Conservation (phyloP, 2,113 vertebrate species). For the Tichodroma muraria region DNA sequence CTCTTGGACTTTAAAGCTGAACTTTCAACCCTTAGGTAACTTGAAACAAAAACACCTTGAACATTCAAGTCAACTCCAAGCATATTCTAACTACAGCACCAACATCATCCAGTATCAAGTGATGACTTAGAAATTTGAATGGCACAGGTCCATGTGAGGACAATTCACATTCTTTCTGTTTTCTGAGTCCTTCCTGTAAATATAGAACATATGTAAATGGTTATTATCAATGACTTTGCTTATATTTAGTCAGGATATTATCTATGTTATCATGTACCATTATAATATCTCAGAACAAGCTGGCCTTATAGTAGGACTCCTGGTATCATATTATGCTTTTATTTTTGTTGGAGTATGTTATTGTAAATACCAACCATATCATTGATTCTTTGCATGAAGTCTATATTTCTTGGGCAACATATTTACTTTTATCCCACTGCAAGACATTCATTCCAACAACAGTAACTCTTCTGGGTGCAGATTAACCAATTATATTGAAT, state of each 20-base stretch:
- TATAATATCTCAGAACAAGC: not conserved
- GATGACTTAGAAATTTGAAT: not conserved
- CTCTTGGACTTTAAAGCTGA: not conserved
- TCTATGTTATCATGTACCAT: not conserved
- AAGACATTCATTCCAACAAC: not conserved
- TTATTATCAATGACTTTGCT: not conserved
- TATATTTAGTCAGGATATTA: not conserved
- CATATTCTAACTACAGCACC: not conserved
- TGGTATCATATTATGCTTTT: not conserved
- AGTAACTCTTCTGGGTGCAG: not conserved
- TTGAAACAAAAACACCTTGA: not conserved
- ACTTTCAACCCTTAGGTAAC: not conserved
- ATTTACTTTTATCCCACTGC: not conserved
- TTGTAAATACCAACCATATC: not conserved
- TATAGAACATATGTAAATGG: not conserved
- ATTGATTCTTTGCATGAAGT: not conserved
- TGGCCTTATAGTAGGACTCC: not conserved
- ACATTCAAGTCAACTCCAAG: not conserved
- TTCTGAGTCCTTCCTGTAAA: not conserved
- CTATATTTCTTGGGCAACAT: not conserved
- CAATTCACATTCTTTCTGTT: not conserved
- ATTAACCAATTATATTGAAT: not conserved
- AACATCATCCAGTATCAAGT: not conserved
- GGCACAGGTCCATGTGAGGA: not conserved
- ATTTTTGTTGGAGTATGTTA: not conserved